Evolutionary conservation across 1,140 invertebrate genomes (phyloP).

Genomic region (Bombus difficillimus): DNA sequence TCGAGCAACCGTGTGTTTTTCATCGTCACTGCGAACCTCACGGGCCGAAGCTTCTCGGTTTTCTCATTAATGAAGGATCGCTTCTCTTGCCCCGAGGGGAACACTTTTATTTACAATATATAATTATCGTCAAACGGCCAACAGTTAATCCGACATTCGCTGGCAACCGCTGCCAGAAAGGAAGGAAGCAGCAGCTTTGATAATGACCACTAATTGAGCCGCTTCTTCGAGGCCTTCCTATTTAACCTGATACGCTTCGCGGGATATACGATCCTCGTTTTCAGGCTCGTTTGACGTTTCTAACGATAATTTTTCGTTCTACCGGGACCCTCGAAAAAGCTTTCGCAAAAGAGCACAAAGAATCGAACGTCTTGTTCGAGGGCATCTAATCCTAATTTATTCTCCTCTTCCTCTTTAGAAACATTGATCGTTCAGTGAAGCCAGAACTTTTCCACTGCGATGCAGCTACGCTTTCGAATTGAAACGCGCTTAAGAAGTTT

Average conservation of each 20-base stretch:
- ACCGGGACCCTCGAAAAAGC: too few relatives aligned
- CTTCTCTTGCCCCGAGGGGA: conserved; percentile 4
- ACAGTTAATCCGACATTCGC: conserved; percentile 50
- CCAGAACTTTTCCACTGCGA: too few relatives aligned
- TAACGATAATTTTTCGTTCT: too few relatives aligned
- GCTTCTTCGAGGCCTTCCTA: conserved; percentile 62
- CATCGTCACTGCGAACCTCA: conserved; percentile 28
- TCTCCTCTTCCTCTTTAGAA: too few relatives aligned
- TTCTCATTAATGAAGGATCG: conserved; percentile 62
- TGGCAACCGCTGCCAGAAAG: conserved; percentile 42
- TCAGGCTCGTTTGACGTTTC: neutral
- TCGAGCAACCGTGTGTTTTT: conserved; percentile 45
- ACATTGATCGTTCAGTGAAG: too few relatives aligned
- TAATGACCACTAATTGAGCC: conserved; percentile 72
- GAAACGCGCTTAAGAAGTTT: too few relatives aligned
- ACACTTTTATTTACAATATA: conserved; percentile 60
- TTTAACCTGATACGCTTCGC: conserved; percentile 54
- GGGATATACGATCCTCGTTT: conserved; percentile 53
- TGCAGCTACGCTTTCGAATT: too few relatives aligned
- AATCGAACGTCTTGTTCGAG: too few relatives aligned
- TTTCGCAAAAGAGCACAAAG: too few relatives aligned
- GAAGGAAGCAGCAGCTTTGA: conserved; percentile 59
- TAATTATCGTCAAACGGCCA: conserved; percentile 61
- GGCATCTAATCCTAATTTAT: too few relatives aligned
- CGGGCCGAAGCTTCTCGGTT: conserved; percentile 37